These are phyloP conservation scores for Fulmarus glacialis DNA, from an alignment of 2,113 vertebrate genomes.

Conservation along the genomic window DNA sequence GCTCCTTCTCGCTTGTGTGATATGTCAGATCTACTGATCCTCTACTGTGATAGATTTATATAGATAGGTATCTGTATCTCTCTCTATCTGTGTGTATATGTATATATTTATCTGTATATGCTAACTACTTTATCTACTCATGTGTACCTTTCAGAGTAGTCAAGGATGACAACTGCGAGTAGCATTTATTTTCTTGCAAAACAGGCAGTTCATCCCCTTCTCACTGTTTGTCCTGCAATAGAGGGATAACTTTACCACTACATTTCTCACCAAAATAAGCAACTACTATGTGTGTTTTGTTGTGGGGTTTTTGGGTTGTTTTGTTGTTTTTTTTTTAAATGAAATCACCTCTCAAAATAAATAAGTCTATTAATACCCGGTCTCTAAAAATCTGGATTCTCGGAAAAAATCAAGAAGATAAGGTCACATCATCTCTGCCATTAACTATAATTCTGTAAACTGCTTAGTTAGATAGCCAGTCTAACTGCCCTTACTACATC, in stretches of 20 bases:
- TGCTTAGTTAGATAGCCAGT: background rate
- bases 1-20: background rate
- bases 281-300: background rate
- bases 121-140: background rate
- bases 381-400: background rate
- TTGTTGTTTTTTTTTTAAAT: background rate
- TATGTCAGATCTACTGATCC: background rate
- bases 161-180: background rate
- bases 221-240: fast-evolving
- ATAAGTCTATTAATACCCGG: background rate
- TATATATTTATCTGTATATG: fast-evolving
- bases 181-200: background rate
- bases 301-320: background rate
- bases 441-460: background rate
- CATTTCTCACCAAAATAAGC: background rate
- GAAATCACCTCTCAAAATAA: background rate
- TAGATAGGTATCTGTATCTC: fast-evolving
- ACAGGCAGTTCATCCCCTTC: background rate
- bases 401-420: background rate
- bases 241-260: background rate
- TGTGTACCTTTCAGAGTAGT: fast-evolving
- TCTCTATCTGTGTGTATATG: fast-evolving
- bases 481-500: background rate
- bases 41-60: fast-evolving
- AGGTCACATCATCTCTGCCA: background rate